Conservation (phyloP, 1,140 invertebrate species). For the Zaprionus davidi region DNA sequence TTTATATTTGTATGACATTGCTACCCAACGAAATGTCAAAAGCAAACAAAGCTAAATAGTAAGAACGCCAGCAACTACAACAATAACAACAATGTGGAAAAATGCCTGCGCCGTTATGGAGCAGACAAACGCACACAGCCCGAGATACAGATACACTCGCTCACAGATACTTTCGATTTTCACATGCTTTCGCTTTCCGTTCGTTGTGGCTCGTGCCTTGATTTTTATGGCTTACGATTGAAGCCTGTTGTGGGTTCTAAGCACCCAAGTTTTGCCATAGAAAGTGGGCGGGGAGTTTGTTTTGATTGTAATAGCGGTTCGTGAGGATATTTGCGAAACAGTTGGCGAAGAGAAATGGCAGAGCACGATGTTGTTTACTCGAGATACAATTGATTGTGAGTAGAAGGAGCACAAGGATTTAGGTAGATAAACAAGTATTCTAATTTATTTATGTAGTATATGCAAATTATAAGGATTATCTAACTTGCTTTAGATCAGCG, state of each 20-base stretch:
- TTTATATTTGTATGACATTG: slow-evolving; percentile 81
- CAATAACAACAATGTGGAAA: slow-evolving; percentile 55
- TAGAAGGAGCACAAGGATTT: not conserved
- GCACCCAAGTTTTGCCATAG: not conserved
- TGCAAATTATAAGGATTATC: not conserved
- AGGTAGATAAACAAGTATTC: not conserved
- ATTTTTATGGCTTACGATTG: slow-evolving; percentile 20
- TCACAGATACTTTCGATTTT: slow-evolving; percentile 63
- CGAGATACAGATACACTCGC: slow-evolving; percentile 32
- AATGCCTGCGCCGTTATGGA: slow-evolving; percentile 58
- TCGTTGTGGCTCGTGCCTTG: slow-evolving; percentile 28
- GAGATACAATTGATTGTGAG: not conserved
- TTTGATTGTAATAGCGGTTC: slow-evolving; percentile 22
- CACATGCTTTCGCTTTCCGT: slow-evolving; percentile 59
- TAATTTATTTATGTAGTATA: not conserved
- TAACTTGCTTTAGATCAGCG: not conserved
- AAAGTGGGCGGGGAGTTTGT: not conserved
- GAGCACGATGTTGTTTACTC: not conserved
- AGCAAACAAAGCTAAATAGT: slow-evolving; percentile 67
- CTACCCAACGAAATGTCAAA: slow-evolving; percentile 74
- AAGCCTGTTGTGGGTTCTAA: not conserved
- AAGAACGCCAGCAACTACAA: slow-evolving; percentile 29
- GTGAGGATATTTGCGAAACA: slow-evolving; percentile 13
- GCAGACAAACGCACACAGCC: slow-evolving; percentile 43
- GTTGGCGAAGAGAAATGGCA: slow-evolving; percentile 7